Conservation (phyloP, 2,113 vertebrate species). For the Phalacrocorax brasilianus region DNA sequence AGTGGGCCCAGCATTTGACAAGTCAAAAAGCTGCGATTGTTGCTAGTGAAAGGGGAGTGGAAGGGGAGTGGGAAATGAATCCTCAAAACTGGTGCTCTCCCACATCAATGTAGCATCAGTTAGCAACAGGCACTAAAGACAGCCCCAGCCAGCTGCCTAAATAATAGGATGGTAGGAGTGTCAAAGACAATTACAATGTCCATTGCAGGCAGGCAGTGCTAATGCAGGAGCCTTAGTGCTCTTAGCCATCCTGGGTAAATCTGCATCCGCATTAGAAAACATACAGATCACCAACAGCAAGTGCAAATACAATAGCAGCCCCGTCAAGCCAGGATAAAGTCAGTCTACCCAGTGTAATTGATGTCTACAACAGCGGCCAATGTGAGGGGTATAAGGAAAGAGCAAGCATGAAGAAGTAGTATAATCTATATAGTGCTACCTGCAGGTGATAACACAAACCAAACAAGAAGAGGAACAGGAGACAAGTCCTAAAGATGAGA, state of each 20-base stretch:
- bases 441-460: background rate
- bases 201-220: background rate
- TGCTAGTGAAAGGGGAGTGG: background rate
- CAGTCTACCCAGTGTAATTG: background rate
- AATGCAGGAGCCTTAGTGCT: background rate
- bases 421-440: background rate
- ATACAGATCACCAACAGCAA: background rate
- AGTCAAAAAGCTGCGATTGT: background rate
- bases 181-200: background rate
- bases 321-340: background rate
- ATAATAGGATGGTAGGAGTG: background rate
- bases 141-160: background rate
- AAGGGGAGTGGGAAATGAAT: background rate
- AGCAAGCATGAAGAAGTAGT: background rate
- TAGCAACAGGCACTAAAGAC: background rate
- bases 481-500: background rate
- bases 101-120: background rate
- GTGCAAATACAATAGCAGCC: background rate
- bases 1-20: background rate
- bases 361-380: background rate
- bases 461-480: background rate
- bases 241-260: background rate
- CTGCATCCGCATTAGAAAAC: background rate
- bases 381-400: background rate
- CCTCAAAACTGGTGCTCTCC: background rate